phyloP scores from a whole-genome alignment of 2,888 invertebrate genomes.

The Eurytoma californica region DNA sequence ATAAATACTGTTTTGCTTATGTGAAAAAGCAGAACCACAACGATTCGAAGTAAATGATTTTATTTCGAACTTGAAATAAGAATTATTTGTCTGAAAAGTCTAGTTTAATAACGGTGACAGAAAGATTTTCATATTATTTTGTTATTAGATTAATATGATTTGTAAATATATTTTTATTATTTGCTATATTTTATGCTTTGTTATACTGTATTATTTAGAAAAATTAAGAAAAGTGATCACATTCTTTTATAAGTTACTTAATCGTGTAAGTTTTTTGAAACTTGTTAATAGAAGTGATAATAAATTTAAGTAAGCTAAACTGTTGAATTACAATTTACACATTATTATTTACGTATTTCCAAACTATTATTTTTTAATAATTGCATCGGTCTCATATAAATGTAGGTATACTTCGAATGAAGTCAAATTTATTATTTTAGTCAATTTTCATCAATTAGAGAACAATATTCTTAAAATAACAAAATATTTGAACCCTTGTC shows the following conservation, averaged over 20 bases:
- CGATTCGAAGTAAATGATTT: constrained; percentile 17
- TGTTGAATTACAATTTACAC: no score
- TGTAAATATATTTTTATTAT: constrained; percentile 55
- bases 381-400: no score
- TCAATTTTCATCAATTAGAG: no score
- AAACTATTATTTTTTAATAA: no score
- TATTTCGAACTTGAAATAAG: constrained; percentile 22
- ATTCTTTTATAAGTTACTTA: constrained; percentile 48
- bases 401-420: no score
- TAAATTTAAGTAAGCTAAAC: constrained; percentile 47
- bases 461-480: no score
- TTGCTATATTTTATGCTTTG: constrained; percentile 55
- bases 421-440: no score
- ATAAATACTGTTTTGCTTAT: constrained; percentile 4
- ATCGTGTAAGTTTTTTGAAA: constrained; percentile 43
- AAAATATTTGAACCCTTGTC: no score
- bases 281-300: constrained; percentile 55
- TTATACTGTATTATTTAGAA: constrained; percentile 43
- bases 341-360: no score
- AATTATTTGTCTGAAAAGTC: constrained; percentile 28
- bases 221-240: constrained; percentile 50
- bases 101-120: constrained; percentile 49
- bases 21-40: not conserved
- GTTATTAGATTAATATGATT: constrained; percentile 51
- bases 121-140: constrained; percentile 50